Base-by-base conservation (phyloP, 2,888 invertebrate genomes). In the Callimorpha dominula region DNA sequence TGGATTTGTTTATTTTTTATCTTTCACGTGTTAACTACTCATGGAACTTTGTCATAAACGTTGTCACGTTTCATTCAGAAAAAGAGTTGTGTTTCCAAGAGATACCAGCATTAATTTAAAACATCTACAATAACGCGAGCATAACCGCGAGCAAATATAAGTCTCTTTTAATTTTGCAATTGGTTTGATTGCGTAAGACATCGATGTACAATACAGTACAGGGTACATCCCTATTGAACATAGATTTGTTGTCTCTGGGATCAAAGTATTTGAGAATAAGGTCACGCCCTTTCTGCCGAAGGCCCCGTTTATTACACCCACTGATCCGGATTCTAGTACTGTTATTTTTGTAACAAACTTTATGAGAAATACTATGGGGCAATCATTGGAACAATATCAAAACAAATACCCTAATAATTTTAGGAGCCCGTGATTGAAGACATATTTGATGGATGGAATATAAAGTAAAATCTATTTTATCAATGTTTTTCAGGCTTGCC, bases 231-330 rank as follows among this genome's bases (percentile, higher is more conserved):
- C 83, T 84, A 79, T 54, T 70, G 66, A 72, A 73, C 78, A 78
- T 76, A 76, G 80, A 80, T 81, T 76, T 78, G 73, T 70, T 80
- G 79, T 81, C 78, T 74, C 60, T 70, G 73, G 81, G 83, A 83
- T 83, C 83, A 83, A 81, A 78, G 83, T 80, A 80, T 83, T 80
- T 75, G 72, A 78, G 78, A 82, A 80, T 77, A 82, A 78, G 83
- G 82, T 82, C 82, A 71, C 72, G 76, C 76, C 79, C 79, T 82
- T 82, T 68, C 71, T 70, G 65, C 67, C 72, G 70, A 73, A 77
- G 81, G 78, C 76, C 70, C 65, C 75, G 77, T 81, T 83, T 80
- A 83, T 83, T 82, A 78, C 78, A 77, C 54, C 31, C 71, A 73
- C 74, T 77, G 83, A 82, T 81, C 81, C 82, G 14, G 43, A 72